phyloP scores from a whole-genome alignment of 2,888 invertebrate species.

The Sarcophaga carnaria region DNA sequence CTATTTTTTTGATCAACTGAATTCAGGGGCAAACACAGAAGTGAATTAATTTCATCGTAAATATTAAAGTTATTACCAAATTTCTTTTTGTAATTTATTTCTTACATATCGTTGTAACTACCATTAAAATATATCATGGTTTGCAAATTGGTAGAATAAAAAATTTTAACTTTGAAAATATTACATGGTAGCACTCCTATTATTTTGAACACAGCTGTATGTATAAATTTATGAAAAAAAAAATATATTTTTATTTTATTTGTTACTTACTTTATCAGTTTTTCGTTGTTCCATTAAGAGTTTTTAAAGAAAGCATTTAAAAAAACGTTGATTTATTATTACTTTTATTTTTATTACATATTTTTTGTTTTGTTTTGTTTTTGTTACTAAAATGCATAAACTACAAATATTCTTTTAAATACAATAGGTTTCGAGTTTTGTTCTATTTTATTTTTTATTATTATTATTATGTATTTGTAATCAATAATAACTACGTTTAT shows the following conservation, averaged over 20 bases:
- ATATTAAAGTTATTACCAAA: no score
- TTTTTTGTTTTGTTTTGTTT: neutral
- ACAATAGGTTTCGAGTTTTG: slow-evolving; percentile 20
- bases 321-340: slow-evolving; percentile 3
- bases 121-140: no score
- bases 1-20: no score
- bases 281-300: neutral
- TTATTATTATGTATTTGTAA: slow-evolving; percentile 25
- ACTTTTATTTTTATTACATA: no score
- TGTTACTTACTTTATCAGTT: slow-evolving; percentile 49
- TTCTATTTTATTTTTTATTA: neutral
- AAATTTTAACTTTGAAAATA: no score
- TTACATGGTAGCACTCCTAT: no score
- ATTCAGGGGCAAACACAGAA: no score
- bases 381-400: slow-evolving; percentile 52
- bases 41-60: no score
- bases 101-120: no score
- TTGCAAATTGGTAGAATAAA: no score
- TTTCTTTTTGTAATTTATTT: no score
- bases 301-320: neutral
- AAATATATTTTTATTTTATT: neutral
- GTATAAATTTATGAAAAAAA: neutral
- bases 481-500: slow-evolving; percentile 53
- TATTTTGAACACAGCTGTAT: no score
- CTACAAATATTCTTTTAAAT: slow-evolving; percentile 54